Conservation (phyloP, 2,888 invertebrate genomes). For the Hypomecis punctinalis region DNA sequence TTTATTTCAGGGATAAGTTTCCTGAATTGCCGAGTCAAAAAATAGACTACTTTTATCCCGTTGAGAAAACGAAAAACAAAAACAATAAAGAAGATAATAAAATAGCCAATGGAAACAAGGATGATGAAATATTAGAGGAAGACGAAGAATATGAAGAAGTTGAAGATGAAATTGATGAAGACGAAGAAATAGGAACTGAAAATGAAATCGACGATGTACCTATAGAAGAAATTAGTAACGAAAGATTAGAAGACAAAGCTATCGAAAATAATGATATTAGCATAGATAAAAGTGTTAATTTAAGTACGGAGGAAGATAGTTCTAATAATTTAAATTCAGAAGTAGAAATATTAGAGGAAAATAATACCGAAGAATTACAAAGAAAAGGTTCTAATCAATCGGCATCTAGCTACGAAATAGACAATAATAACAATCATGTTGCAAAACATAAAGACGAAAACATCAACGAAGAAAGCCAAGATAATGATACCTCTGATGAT, state of each 20-base stretch:
- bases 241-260: conserved; percentile 10
- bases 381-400: conserved; percentile 26
- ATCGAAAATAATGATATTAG: conserved; percentile 1
- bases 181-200: neutral
- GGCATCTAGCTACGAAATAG: conserved; percentile 20
- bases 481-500: conserved; percentile 35
- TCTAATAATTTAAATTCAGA: neutral
- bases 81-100: conserved; percentile 40
- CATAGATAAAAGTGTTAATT: neutral
- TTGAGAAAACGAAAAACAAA: conserved; percentile 12
- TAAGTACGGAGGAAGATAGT: conserved; percentile 4
- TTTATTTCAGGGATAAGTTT: conserved; percentile 59
- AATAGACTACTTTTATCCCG: conserved; percentile 19
- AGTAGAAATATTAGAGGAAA: conserved; percentile 7
- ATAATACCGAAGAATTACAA: conserved; percentile 8
- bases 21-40: conserved; percentile 46
- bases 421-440: conserved; percentile 34
- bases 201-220: too few species aligned
- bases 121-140: conserved; percentile 25
- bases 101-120: conserved; percentile 23
- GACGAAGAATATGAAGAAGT: conserved; percentile 17
- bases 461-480: conserved; percentile 31
- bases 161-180: neutral
- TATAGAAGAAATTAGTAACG: neutral
- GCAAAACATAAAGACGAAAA: conserved; percentile 25